phyloP scores from a whole-genome alignment of 2,888 invertebrate species.

The Euplexia lucipara region DNA sequence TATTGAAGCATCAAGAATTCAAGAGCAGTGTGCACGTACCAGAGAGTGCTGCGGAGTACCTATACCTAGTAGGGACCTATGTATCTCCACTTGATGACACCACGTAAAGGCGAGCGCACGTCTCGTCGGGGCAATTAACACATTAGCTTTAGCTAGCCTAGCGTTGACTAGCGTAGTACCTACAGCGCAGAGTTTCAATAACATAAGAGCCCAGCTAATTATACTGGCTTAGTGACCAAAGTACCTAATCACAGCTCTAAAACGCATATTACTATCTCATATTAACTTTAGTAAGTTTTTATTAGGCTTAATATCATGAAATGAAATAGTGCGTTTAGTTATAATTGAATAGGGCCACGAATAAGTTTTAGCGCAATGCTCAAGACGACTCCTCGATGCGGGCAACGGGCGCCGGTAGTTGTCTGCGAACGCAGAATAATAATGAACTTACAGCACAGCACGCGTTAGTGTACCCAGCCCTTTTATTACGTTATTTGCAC shows the following conservation, averaged over 20 bases:
- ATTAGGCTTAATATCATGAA: background rate
- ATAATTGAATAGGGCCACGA: constrained; percentile 27
- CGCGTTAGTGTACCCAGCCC: constrained; percentile 48
- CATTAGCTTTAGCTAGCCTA: no score
- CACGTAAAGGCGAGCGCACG: no score
- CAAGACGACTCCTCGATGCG: constrained; percentile 42
- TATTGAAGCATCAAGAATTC: background rate
- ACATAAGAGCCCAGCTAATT: no score
- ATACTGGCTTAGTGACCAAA: no score
- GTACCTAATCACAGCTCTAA: no score
- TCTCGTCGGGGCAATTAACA: background rate
- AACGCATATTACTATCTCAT: background rate
- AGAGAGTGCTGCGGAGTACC: no score
- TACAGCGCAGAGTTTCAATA: no score
- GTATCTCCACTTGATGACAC: no score
- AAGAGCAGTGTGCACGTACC: no score
- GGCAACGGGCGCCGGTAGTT: constrained; percentile 71
- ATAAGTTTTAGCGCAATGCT: constrained; percentile 36
- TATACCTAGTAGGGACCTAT: no score
- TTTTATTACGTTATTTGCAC: constrained; percentile 68
- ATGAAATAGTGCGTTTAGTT: constrained; percentile 7
- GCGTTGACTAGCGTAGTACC: no score
- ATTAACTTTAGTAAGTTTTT: background rate
- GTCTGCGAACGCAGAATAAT: constrained; percentile 81
- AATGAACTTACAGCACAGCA: constrained; percentile 72